Evolutionary conservation across 2,113 vertebrate genomes (phyloP).

Genomic region (Gallinago paraguaiae): DNA sequence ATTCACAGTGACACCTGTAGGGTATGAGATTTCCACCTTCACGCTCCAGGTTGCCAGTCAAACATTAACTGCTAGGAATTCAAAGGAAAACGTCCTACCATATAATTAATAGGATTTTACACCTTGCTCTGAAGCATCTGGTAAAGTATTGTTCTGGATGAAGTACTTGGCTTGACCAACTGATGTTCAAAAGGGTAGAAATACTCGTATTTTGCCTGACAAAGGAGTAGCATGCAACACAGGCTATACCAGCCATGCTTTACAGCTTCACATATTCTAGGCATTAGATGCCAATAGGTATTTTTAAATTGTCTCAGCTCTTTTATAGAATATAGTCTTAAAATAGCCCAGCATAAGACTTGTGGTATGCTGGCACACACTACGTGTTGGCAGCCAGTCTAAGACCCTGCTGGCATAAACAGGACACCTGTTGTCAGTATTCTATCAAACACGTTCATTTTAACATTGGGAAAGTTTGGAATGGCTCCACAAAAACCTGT

Average conservation of each 20-base stretch:
- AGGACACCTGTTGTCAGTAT: conserved; percentile 47
- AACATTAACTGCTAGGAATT: background rate
- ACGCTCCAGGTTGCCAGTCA: background rate
- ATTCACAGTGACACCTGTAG: background rate
- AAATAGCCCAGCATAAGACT: conserved; percentile 48
- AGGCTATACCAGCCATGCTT: background rate
- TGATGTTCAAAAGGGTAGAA: background rate
- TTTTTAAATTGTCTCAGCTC: conserved; percentile 6
- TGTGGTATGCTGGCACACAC: conserved; percentile 31
- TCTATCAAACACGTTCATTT: background rate
- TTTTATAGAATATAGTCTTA: conserved; percentile 17
- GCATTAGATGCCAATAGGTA: background rate
- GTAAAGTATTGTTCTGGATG: background rate
- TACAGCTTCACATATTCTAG: background rate
- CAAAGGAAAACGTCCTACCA: background rate
- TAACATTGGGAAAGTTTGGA: background rate
- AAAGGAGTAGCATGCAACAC: background rate
- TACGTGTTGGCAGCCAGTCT: background rate
- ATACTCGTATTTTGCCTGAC: background rate
- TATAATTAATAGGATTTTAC: background rate
- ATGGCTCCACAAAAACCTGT: background rate
- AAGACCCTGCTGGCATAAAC: conserved; percentile 31
- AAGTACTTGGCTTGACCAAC: background rate
- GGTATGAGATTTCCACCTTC: background rate
- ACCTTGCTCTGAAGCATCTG: background rate